Conservation (phyloP, 2,113 vertebrate species). For the Oostethus manadensis region DNA sequence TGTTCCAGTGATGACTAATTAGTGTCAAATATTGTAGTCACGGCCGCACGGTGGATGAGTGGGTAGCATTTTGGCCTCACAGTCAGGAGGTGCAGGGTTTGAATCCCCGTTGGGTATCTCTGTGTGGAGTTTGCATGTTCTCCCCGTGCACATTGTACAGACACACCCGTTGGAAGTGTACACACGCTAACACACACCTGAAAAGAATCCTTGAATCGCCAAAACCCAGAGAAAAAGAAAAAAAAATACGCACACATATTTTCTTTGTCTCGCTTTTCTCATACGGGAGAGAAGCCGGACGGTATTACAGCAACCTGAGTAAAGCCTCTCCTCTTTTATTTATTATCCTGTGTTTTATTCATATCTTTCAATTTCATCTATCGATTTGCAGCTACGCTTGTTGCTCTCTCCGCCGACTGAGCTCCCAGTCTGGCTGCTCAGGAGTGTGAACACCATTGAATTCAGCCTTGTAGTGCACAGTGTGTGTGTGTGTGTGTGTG, state of each 20-base stretch:
- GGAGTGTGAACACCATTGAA: conserved; percentile 57
- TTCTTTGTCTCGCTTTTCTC: conserved; percentile 11
- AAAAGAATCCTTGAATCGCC: neutral
- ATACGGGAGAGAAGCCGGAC: conserved; percentile 13
- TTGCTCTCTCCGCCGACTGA: conserved; percentile 36
- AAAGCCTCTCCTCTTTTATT: conserved; percentile 62
- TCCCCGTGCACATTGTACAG: too few species aligned
- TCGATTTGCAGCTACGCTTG: conserved; percentile 57
- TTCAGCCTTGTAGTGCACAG: conserved; percentile 31
- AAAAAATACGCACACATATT: conserved; percentile 8
- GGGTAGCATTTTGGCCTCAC: too few species aligned
- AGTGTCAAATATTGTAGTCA: too few species aligned
- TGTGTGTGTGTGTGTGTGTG: conserved; percentile 27
- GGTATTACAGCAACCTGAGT: conserved; percentile 33
- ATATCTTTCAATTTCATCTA: conserved; percentile 65
- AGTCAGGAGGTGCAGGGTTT: too few species aligned
- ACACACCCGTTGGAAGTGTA: neutral
- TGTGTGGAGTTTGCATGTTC: too few species aligned
- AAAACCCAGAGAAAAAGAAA: neutral
- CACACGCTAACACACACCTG: neutral
- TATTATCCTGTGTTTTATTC: conserved; percentile 65
- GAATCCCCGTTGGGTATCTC: too few species aligned
- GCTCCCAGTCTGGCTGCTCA: conserved; percentile 47
- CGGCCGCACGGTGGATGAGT: too few species aligned
- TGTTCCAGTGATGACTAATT: conserved; percentile 30